Evolutionary conservation across 2,888 invertebrate genomes (phyloP), one percentile per base, ranked within the genome.

Genomic region (Meta bourneti): DNA sequence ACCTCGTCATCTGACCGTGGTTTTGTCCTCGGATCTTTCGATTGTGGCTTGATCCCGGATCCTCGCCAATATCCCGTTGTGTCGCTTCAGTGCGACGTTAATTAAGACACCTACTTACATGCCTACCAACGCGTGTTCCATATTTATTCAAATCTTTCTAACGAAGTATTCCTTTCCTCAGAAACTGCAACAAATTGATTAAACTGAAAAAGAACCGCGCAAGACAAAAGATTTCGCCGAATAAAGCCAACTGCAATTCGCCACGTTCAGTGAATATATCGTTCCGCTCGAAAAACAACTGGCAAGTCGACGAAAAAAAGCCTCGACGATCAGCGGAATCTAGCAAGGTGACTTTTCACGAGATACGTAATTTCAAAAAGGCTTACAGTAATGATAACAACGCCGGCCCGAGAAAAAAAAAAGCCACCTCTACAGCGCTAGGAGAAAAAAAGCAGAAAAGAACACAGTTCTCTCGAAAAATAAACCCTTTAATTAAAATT

Each of bases 401-500:
- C 69, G 70, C 49, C 34, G 71, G 82, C 20, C 9, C 34, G 71
- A 71, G 72, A 72, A 34, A 52, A 85, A 74, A 84, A 78, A 70
- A 77, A 77, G 54, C 70, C 72, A 9, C 49, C 61, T 16, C 72
- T n/a, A 20, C 82, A 48, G 16, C 52, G 78, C 61, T 13, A 19
- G 13, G 49, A 48, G 34, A 77, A 19, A 85, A 69, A 85, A 85
- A 34, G 34, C 7, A 48, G 71, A 87, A 74, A 88, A 61, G 19
- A 54, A n/a, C 34, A 20, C 51, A 54, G 69, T 82, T 16, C 82
- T 82, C 54, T 75, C 48, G 11, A 89, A 82, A n/a, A 87, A 79
- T 87, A 87, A 87, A 87, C 89, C 51, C 89, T 89, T 83, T 89
- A 89, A 89, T 89, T 89, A 89, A 89, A 89, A 89, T 89, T 89